phyloP scores from a whole-genome alignment of 2,113 vertebrate species.

The Thinocorus orbignyianus region DNA sequence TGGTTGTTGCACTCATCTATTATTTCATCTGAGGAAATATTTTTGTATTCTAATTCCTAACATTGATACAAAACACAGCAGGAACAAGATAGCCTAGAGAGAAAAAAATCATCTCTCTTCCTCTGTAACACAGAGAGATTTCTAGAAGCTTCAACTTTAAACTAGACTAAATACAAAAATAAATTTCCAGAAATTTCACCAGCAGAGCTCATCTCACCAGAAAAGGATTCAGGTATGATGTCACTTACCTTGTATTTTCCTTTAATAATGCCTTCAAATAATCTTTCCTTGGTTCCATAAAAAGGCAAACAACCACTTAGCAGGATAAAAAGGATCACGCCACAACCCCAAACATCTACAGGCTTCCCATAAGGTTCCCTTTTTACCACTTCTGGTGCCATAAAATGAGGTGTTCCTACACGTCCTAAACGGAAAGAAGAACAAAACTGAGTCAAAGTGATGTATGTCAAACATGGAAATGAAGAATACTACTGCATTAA shows the following conservation, averaged over 20 bases:
- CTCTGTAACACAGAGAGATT: not conserved
- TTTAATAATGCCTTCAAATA: slow-evolving; percentile 99
- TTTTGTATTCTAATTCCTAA: not conserved
- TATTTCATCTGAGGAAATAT: not conserved
- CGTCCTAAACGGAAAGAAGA: slow-evolving; percentile 80
- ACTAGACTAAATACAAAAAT: not conserved
- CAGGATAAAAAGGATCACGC: slow-evolving; percentile 98
- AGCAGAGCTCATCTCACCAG: not conserved
- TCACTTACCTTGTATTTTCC: slow-evolving; percentile 96
- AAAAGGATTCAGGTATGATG: not conserved
- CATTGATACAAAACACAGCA: not conserved
- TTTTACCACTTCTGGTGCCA: slow-evolving; percentile 99
- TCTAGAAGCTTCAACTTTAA: not conserved
- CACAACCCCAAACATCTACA: slow-evolving; percentile 98
- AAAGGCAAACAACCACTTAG: slow-evolving; percentile 98
- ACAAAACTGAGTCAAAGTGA: not conserved
- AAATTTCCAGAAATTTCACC: slow-evolving; percentile 5
- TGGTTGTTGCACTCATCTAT: not conserved
- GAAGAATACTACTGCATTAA: not conserved
- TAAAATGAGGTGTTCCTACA: slow-evolving; percentile 98
- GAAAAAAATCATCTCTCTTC: not conserved
- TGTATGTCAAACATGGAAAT: not conserved
- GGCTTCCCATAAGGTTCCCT: slow-evolving; percentile 97
- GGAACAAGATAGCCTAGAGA: not conserved
- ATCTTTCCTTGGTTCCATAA: slow-evolving; percentile 97